A percentile compares a stretch with the other conserved stretches of the same genome.
These are phyloP conservation scores for Caenorhabditis latens DNA, from an alignment of 1,140 invertebrate genomes.

Conservation along the genomic window DNA sequence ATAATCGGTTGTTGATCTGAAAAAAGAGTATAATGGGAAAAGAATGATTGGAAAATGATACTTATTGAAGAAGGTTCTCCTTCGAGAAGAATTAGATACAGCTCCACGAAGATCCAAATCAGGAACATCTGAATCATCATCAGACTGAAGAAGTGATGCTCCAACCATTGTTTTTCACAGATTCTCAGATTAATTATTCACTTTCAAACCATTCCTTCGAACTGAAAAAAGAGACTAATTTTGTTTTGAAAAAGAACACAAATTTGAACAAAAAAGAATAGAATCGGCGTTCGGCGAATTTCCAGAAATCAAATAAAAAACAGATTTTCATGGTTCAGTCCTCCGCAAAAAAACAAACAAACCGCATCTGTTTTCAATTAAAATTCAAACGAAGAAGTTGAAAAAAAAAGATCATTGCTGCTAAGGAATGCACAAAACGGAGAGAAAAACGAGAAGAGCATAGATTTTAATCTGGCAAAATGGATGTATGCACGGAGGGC, in stretches of 20 bases:
- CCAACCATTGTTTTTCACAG: slow-evolving; percentile 20
- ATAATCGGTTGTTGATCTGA: slow-evolving; percentile 19
- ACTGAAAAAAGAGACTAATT: not conserved
- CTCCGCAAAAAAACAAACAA: slow-evolving; percentile 10
- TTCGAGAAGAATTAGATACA: not conserved
- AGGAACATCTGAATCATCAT: slow-evolving; percentile 44
- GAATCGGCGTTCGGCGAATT: not conserved
- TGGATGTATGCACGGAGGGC: slow-evolving; percentile 13
- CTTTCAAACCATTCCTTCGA: slow-evolving; percentile 1
- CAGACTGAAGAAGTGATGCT: slow-evolving; percentile 33
- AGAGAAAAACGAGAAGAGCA: not conserved
- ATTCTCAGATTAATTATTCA: not conserved
- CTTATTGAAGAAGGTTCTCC: slow-evolving; percentile 31
- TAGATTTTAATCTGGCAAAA: slow-evolving; percentile 54
- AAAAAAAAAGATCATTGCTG: not conserved
- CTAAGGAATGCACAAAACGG: not conserved
- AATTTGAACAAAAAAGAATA: not conserved
- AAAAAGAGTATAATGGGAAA: not conserved
- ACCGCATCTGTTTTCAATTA: slow-evolving; percentile 51
- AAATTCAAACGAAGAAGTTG: not conserved
- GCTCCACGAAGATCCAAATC: slow-evolving; percentile 30
- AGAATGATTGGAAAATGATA: not conserved
- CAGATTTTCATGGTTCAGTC: not conserved
- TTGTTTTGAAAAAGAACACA: not conserved
- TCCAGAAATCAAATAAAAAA: not conserved